Evolutionary conservation across 2,888 invertebrate species (phyloP).

Genomic region (Spisula subtruncata): DNA sequence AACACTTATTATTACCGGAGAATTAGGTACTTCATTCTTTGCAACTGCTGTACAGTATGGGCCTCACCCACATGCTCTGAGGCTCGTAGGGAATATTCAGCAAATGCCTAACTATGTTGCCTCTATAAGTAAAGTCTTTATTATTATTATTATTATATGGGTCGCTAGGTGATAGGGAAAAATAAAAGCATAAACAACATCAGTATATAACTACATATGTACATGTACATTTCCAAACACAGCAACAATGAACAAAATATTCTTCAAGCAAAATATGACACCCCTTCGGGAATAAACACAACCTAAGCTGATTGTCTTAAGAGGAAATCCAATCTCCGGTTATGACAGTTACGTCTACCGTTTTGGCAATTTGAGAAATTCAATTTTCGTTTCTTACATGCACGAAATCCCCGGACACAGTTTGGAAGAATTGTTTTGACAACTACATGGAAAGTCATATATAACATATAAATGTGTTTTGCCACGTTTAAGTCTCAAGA

Average conservation of each 20-base stretch:
- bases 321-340: conserved; percentile 44
- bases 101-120: too few relatives aligned
- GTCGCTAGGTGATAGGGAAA: too few relatives aligned
- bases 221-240: background rate
- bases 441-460: background rate
- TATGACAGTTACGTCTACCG: conserved; percentile 21
- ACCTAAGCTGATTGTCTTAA: conserved; percentile 27
- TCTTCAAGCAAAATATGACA: background rate
- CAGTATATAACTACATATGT: background rate
- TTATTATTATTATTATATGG: too few relatives aligned
- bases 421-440: conserved; percentile 45
- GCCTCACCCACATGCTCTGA: too few relatives aligned
- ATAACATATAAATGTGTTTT: conserved; percentile 47
- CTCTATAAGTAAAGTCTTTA: too few relatives aligned
- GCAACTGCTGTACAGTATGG: too few relatives aligned
- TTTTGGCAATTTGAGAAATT: conserved; percentile 50
- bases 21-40: too few relatives aligned
- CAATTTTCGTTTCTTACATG: conserved; percentile 38
- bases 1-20: too few relatives aligned
- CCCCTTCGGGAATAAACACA: conserved; percentile 21
- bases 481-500: conserved; percentile 47
- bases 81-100: too few relatives aligned
- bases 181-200: too few relatives aligned
- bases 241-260: background rate
- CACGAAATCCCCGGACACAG: conserved; percentile 18